phyloP scores from a whole-genome alignment of 2,797 vertebrate species.

The Alfaro cultratus region DNA sequence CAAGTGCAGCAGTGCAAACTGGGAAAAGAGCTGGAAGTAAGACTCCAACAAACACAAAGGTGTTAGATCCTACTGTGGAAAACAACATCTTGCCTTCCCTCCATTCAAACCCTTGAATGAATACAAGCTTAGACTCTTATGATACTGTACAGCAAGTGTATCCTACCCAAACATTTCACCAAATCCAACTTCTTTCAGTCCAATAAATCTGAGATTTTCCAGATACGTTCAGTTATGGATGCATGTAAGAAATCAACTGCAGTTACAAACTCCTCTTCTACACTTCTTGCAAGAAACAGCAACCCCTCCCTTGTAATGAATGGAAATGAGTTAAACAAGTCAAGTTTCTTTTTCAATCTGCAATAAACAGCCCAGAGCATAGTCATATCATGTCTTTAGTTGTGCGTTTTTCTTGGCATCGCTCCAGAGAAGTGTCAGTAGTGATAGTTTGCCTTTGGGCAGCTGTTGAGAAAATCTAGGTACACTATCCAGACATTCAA shows the following conservation, averaged over 20 bases:
- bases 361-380: neutral
- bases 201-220: neutral
- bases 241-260: neutral
- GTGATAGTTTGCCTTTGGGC: neutral
- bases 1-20: neutral
- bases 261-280: neutral
- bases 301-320: neutral
- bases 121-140: neutral
- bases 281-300: neutral
- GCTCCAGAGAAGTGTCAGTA: neutral
- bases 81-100: neutral
- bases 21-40: neutral
- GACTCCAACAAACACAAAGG: neutral
- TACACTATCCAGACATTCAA: neutral
- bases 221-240: neutral
- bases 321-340: neutral
- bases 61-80: neutral
- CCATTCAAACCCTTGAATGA: neutral
- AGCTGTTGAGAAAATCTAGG: neutral
- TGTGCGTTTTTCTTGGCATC: neutral
- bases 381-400: neutral
- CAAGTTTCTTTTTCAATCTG: neutral
- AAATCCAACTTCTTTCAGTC: neutral
- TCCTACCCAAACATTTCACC: neutral
- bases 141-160: neutral